These are phyloP conservation scores for Corapipo altera DNA, from an alignment of 2,113 vertebrate genomes.

Conservation along the genomic window DNA sequence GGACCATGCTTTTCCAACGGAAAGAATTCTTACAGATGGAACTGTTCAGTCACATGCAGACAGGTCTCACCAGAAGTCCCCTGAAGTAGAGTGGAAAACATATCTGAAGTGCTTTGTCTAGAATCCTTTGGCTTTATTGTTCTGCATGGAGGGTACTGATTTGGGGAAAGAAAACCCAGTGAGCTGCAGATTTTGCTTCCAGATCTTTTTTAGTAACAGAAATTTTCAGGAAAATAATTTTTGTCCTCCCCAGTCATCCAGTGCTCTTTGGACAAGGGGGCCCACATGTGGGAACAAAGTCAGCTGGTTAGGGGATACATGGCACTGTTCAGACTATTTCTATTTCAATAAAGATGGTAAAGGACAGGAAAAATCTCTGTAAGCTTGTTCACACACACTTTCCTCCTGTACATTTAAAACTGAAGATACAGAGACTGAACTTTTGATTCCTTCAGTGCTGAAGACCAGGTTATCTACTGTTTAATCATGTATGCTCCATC, in stretches of 20 bases:
- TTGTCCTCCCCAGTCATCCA: not conserved
- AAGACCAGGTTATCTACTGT: not conserved
- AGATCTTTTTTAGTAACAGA: not conserved
- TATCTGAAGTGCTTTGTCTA: not conserved
- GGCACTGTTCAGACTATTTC: not conserved
- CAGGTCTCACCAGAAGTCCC: not conserved
- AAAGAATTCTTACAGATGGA: not conserved
- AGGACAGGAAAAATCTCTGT: not conserved
- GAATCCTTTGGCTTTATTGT: not conserved
- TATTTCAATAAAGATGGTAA: not conserved
- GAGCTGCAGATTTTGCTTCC: not conserved
- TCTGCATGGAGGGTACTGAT: not conserved
- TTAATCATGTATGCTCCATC: not conserved
- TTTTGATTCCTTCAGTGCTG: not conserved
- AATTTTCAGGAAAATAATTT: not conserved
- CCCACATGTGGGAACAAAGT: not conserved
- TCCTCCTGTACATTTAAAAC: not conserved
- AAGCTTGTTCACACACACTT: not conserved
- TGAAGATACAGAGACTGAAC: not conserved
- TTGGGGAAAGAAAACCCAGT: not conserved
- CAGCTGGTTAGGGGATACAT: not conserved
- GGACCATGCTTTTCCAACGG: not conserved
- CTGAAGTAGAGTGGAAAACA: not conserved
- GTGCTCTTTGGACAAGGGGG: not conserved
- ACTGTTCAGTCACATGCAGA: not conserved